Evolutionary conservation across 2,888 invertebrate species (phyloP), one percentile per base, ranked within the genome.

Genomic region (Cremastinae sp.): DNA sequence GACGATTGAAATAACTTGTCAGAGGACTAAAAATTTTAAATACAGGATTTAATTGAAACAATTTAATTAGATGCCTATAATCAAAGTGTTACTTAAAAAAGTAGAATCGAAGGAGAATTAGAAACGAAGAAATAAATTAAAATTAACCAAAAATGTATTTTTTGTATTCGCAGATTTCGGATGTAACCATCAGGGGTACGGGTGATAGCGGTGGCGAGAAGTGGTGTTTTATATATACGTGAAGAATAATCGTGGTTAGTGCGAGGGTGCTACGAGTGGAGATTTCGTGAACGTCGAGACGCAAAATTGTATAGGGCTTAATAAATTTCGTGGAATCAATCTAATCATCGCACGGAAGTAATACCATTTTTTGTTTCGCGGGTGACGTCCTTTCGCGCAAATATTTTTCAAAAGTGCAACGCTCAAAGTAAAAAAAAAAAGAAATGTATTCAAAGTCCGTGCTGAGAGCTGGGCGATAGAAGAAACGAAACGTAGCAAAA

Each of bases 161-260:
- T 73, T 20, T 73, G 9, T 53, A 73, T 76, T 73, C 64, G 35
- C 76, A 76, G 73, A 69, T 74, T 41, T 74, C 74, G 73, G 69
- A 73, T 74, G 73, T 74, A 65, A 64, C 53, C 73, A 65, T 51
- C 58, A 59, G 73, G 76, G 58, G 66, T 72, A 65, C 59, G 65
- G 65, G 65, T 72, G 73, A 64, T 20, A 64, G 53, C 62, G 76
- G 64, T 45, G 76, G n/a, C 64, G 64, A 28, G 55, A 16, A 64
- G 28, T 28, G 61, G 51, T 70, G 69, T 74, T 53, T 76, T 76
- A 73, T 69, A 76, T 73, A 76, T 76, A 76, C 68, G 68, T 45
- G 73, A 62, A 45, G n/a, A 51, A 22, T 10, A 37, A 49, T 64
- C 56, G 62, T 55, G 68, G 41, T 49, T 62, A 18, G 18, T 16